Base-by-base conservation (phyloP, 2,113 vertebrate species). In the Sprattus sprattus region DNA sequence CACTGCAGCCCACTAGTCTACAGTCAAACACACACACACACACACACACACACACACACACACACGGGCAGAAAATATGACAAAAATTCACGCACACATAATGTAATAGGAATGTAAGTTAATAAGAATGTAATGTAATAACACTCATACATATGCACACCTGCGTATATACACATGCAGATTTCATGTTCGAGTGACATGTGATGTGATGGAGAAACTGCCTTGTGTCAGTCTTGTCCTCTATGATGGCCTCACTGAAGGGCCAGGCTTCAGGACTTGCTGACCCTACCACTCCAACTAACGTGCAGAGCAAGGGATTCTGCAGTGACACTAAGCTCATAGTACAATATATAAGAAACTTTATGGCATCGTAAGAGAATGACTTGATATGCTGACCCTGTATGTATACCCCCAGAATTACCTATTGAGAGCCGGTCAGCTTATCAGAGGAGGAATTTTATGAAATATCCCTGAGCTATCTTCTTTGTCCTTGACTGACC, bases 41-140 rank as follows among this genome's bases (percentile, higher is more conserved):
- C 81, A 86, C 54, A 22, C 54, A 57, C 54, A 57, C 52, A 20
- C 52, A 57, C 52, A 20, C 52, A 57, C 52, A 57, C 52, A 57
- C 52, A 20, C 52, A 57, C n/a, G n/a, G n/a, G n/a, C n/a, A n/a
- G n/a, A n/a, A n/a, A n/a, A n/a, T n/a, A n/a, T n/a, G n/a, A n/a
- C n/a, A n/a, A n/a, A n/a, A n/a, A n/a, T n/a, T n/a, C n/a, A 11
- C 10, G 4, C 6, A 8, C 47, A 49, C 47, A 49, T 49, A 49
- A 8, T 49, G 47, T 49, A 49, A 49, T 49, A 49, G 4, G 6
- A 6, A 49, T 49, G 10, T 11, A 49, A 49, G 1, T 0, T 49
- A 49, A 49, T 11, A 49, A 6, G 6, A 49, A 49, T 49, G 47
- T 8, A 49, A 8, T 49, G 47, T 8, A 6, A 49, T 11, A 49